A percentile compares a stretch with the other conserved stretches of the same genome.
Conservation (phyloP, 2,888 invertebrate species). For the Tromatobia lineatoria region DNA sequence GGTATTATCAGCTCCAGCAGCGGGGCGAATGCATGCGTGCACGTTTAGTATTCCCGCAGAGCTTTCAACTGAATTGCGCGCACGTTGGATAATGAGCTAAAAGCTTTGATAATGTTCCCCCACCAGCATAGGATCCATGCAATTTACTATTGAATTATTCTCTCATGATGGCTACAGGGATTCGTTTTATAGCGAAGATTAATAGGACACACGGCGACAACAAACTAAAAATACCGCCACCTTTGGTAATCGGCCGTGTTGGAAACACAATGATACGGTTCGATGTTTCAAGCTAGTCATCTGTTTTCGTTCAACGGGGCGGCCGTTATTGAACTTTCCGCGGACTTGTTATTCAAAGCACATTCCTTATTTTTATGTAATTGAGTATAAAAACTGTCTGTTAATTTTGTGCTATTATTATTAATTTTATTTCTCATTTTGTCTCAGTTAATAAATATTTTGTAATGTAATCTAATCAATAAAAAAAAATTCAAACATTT, state of each 20-base stretch:
- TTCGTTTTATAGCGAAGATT: slow-evolving; percentile 22
- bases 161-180: slow-evolving; percentile 36
- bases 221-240: not conserved
- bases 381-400: too few relatives aligned
- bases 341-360: too few relatives aligned
- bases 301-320: not conserved
- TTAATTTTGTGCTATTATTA: too few relatives aligned
- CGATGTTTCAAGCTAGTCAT: not conserved
- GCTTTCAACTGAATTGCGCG: slow-evolving; percentile 64
- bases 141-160: slow-evolving; percentile 52
- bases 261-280: not conserved
- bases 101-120: slow-evolving; percentile 63
- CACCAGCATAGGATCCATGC: slow-evolving; percentile 36
- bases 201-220: not conserved
- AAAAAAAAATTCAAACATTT: too few relatives aligned
- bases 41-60: slow-evolving; percentile 56
- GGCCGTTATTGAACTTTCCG: not conserved
- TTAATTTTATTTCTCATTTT: too few relatives aligned
- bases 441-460: too few relatives aligned
- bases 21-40: slow-evolving; percentile 20
- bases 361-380: too few relatives aligned
- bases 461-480: too few relatives aligned
- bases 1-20: not conserved
- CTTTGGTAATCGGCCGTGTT: not conserved
- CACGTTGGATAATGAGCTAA: slow-evolving; percentile 64